Base-by-base conservation (phyloP, 2,113 vertebrate species). In the Arvicanthis niloticus region DNA sequence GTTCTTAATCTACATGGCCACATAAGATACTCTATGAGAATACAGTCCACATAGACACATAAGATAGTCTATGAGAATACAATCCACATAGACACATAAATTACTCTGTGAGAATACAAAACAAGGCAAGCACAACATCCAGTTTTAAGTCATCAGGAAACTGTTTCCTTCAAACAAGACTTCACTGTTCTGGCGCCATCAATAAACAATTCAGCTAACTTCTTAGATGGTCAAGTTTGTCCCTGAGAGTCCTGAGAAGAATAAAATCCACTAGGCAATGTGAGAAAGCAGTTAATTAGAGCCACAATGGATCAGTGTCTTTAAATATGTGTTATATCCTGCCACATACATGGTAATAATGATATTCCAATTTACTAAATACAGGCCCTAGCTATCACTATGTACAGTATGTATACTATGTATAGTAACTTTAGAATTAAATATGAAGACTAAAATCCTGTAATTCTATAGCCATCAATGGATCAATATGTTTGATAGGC, bases 81-180 rank as follows among this genome's bases (percentile, higher is more conserved):
- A n/a, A 19, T n/a, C 16, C 70, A 72, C 13, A 21, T 72, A 16
- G 16, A 37, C 17, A n/a, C 17, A 19, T 40, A 72, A 73, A 10
- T 31, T 31, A 68, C 65, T 15, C 29, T 34, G 4, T 34, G 65
- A 67, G 48, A 48, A 73, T n/a, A 91, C 45, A 42, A 72, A 58
- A 75, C 26, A 88, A 88, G 17, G 58, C 93, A 93, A 93, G 92
- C 62, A 93, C 80, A 85, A 40, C 58, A 77, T 91, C 93, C 93
- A 86, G 76, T 56, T 86, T 97, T 88, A 94, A 84, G 65, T 93
- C 85, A 98, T 91, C 93, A 96, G 95, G 93, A 96, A 96, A 96
- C 58, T 80, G 88, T 97, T 93, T 93, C 84, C 93, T 94, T 94
- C 62, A 80, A 85, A 73, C 85, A 96, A 88, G 80, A 93, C 45